Evolutionary conservation across 1,140 invertebrate species (phyloP).

Genomic region (Bombus huntii): DNA sequence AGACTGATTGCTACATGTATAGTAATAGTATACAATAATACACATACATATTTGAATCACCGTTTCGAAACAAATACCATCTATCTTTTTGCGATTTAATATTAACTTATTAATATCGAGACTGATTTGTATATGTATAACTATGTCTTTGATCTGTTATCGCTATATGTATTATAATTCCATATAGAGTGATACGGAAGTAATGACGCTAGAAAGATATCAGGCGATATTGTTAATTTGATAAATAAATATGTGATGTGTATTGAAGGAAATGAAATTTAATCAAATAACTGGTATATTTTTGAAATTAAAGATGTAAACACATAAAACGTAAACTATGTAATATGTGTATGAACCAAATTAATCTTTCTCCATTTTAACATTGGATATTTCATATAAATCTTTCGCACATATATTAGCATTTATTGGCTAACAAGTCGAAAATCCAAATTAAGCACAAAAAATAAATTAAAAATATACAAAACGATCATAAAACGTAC

Average conservation of each 20-base stretch:
- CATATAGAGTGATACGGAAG: neutral
- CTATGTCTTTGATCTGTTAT: neutral
- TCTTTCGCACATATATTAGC: too few species aligned
- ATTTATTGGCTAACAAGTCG: too few species aligned
- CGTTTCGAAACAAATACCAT: neutral
- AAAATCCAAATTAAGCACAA: too few species aligned
- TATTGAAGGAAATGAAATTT: neutral
- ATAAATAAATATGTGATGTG: too few species aligned
- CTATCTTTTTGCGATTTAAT: neutral
- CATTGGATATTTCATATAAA: neutral
- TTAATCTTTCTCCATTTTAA: neutral
- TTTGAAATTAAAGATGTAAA: neutral
- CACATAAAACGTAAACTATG: too few species aligned
- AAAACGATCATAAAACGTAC: too few species aligned
- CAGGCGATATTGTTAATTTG: neutral
- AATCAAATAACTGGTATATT: neutral
- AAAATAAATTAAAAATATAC: too few species aligned
- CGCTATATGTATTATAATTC: neutral
- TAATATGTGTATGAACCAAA: neutral
- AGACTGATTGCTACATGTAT: neutral
- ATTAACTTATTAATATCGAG: neutral
- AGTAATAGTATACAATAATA: too few species aligned
- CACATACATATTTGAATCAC: constrained; percentile 9
- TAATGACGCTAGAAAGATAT: neutral
- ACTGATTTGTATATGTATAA: neutral